phyloP scores from a whole-genome alignment of 1,140 invertebrate species.

The Teleogryllus occipitalis region DNA sequence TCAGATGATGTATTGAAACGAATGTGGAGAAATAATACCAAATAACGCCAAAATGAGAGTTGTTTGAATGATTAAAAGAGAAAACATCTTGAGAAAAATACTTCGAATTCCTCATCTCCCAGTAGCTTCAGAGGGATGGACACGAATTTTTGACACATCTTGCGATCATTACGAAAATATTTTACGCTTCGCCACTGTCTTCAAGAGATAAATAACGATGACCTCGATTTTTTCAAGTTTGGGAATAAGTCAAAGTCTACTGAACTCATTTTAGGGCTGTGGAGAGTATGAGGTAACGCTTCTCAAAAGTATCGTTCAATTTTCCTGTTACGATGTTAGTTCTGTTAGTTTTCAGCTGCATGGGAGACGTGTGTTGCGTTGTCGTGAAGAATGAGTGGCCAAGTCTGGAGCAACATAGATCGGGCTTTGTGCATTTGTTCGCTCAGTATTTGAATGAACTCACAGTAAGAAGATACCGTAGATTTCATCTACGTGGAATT shows the following conservation, averaged over 20 bases:
- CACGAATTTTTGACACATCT: too few relatives aligned
- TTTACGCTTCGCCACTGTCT: too few relatives aligned
- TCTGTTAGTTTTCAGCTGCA: neutral
- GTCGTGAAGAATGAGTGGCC: neutral
- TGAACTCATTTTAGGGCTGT: neutral
- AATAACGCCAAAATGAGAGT: too few relatives aligned
- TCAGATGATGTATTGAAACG: too few relatives aligned
- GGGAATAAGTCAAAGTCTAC: neutral
- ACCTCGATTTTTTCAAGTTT: neutral
- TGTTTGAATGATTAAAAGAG: too few relatives aligned
- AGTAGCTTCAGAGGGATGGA: too few relatives aligned
- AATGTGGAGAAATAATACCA: too few relatives aligned
- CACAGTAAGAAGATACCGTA: neutral
- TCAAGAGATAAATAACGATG: too few relatives aligned
- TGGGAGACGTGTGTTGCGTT: neutral
- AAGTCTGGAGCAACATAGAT: neutral
- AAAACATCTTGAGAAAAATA: too few relatives aligned
- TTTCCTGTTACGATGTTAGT: neutral
- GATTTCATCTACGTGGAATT: neutral
- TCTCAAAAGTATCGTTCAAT: neutral
- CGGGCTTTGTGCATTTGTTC: neutral
- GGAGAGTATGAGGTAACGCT: neutral
- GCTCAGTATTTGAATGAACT: neutral
- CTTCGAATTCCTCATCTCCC: too few relatives aligned
- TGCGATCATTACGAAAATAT: too few relatives aligned